phyloP scores from a whole-genome alignment of 1,140 invertebrate genomes.

The Eueides isabella region DNA sequence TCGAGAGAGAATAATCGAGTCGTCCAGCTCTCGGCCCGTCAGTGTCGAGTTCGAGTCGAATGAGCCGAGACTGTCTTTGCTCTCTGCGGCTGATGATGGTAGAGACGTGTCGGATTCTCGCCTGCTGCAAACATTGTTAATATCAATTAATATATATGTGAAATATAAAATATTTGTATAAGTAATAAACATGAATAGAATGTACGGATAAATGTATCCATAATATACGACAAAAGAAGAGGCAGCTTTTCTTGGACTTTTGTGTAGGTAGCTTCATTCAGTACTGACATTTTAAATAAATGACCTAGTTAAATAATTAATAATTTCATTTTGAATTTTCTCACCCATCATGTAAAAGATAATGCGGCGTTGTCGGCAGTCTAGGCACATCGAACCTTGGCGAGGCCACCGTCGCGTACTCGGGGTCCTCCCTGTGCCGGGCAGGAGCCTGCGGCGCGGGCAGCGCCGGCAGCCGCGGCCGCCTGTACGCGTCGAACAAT shows the following conservation, averaged over 20 bases:
- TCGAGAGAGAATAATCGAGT: constrained; percentile 86
- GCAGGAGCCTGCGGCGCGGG: constrained; percentile 66
- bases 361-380: constrained; percentile 57
- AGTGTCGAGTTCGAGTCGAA: constrained; percentile 86
- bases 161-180: background rate
- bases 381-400: constrained; percentile 57
- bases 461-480: constrained; percentile 50
- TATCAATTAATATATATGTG: constrained; percentile 5
- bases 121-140: constrained; percentile 57
- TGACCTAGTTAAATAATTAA: too few relatives aligned
- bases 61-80: constrained; percentile 85
- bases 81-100: constrained; percentile 83
- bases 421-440: constrained; percentile 65
- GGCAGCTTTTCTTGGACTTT: too few relatives aligned
- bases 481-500: constrained; percentile 73
- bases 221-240: too few relatives aligned
- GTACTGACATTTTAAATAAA: too few relatives aligned
- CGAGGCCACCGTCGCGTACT: constrained; percentile 74
- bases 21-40: constrained; percentile 85
- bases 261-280: too few relatives aligned
- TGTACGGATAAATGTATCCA: background rate
- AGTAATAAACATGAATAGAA: background rate
- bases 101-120: constrained; percentile 84
- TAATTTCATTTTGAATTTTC: background rate
- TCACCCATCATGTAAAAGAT: constrained; percentile 74